Evolutionary conservation across 2,797 vertebrate genomes (phyloP).

Genomic region (Siniperca obscura): DNA sequence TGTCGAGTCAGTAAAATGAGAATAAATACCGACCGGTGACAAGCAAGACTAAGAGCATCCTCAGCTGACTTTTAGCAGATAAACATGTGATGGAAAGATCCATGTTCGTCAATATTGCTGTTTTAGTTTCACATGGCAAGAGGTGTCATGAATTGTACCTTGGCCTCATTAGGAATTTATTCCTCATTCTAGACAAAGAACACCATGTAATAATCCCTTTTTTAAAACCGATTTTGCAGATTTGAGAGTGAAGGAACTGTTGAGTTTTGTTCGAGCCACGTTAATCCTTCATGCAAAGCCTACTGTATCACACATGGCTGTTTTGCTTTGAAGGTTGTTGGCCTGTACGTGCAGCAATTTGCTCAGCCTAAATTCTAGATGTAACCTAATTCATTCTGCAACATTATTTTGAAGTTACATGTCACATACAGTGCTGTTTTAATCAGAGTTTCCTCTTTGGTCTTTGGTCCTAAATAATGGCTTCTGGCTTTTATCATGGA

Average conservation of each 20-base stretch:
- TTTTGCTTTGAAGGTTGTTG: slow-evolving; percentile 27
- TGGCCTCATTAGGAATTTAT: slow-evolving; percentile 55
- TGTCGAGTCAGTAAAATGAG: background rate
- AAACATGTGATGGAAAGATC: background rate
- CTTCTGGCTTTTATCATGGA: background rate
- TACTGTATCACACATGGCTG: slow-evolving; percentile 13
- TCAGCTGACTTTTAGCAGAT: slow-evolving; percentile 2
- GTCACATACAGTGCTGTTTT: background rate
- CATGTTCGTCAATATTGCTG: slow-evolving; percentile 1
- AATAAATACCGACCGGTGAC: background rate
- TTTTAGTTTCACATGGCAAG: slow-evolving; percentile 36
- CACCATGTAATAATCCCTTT: slow-evolving; percentile 58
- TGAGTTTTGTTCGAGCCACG: slow-evolving; percentile 41
- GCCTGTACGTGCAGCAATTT: background rate
- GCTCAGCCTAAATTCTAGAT: background rate
- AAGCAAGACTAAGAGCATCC: background rate
- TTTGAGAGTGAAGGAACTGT: slow-evolving; percentile 58
- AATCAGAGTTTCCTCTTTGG: background rate
- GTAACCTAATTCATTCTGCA: background rate
- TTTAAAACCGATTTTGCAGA: slow-evolving; percentile 63
- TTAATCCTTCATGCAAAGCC: slow-evolving; percentile 57
- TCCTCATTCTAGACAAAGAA: slow-evolving; percentile 57
- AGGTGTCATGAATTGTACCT: slow-evolving; percentile 42
- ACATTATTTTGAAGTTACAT: background rate
- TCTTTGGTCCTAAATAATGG: background rate